These are phyloP conservation scores for Stenolophus ochropezus DNA, from an alignment of 2,888 invertebrate genomes.

Conservation along the genomic window DNA sequence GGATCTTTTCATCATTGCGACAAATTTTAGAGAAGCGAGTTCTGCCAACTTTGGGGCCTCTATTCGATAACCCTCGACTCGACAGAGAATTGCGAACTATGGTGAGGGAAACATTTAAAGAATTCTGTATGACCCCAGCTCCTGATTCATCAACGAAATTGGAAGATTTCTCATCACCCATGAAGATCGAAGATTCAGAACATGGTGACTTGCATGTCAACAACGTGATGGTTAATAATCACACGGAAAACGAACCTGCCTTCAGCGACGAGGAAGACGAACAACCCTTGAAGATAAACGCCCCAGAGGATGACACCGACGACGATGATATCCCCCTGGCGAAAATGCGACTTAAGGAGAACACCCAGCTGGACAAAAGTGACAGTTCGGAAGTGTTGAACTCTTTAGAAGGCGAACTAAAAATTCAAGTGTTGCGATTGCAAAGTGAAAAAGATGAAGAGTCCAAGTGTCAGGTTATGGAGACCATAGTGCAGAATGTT, in stretches of 20 bases:
- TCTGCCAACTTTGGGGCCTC: conserved; percentile 86
- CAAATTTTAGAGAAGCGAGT: conserved; percentile 95
- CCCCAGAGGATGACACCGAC: conserved; percentile 79
- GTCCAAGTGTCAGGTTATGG: conserved; percentile 79
- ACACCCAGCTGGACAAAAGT: conserved; percentile 68
- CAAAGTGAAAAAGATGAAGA: conserved; percentile 77
- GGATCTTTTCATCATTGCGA: conserved; percentile 87
- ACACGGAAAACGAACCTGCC: conserved; percentile 80
- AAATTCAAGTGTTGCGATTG: conserved; percentile 75
- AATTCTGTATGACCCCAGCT: conserved; percentile 83
- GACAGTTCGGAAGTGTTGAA: conserved; percentile 72
- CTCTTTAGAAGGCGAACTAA: conserved; percentile 76
- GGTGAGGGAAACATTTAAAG: conserved; percentile 92
- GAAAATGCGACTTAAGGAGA: conserved; percentile 82
- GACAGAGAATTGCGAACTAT: conserved; percentile 89
- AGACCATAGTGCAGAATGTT: conserved; percentile 78
- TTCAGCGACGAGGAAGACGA: conserved; percentile 93
- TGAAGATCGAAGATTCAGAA: conserved; percentile 48
- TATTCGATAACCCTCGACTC: conserved; percentile 91
- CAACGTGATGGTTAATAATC: conserved; percentile 71
- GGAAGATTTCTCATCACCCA: conserved; percentile 69
- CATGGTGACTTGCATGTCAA: conserved; percentile 51
- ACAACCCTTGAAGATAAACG: conserved; percentile 69
- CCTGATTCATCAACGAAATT: conserved; percentile 75
- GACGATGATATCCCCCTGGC: conserved; percentile 87